phyloP scores from a whole-genome alignment of 2,113 vertebrate genomes.

The Oxygymnocypris stewartii region DNA sequence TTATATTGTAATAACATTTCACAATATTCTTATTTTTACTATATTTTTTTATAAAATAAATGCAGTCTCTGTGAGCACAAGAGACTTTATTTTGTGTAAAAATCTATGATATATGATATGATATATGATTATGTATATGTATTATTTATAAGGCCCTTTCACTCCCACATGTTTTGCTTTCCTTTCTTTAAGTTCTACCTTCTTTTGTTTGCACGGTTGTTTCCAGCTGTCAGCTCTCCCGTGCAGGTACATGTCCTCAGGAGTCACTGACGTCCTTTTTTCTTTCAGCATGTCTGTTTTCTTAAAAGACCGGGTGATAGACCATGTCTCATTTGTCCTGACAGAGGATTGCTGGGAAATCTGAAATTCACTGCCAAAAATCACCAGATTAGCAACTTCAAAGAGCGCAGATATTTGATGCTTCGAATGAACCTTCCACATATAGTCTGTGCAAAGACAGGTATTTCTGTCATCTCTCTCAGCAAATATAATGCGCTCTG shows the following conservation, averaged over 20 bases:
- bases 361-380: conserved; percentile 65
- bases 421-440: background rate
- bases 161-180: background rate
- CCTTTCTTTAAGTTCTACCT: conserved; percentile 56
- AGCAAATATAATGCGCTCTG: background rate
- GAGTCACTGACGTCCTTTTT: conserved; percentile 70
- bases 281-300: conserved; percentile 71
- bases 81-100: too few species aligned
- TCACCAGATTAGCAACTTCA: conserved; percentile 59
- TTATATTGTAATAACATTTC: background rate
- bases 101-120: too few species aligned
- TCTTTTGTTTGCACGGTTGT: conserved; percentile 61
- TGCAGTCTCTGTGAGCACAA: background rate
- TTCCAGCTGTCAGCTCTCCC: conserved; percentile 60
- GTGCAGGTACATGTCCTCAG: conserved; percentile 65
- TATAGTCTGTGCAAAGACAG: background rate
- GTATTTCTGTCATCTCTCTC: background rate
- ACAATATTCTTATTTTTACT: background rate
- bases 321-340: conserved; percentile 72
- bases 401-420: background rate
- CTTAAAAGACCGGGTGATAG: conserved; percentile 63
- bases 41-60: background rate
- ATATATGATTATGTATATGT: background rate
- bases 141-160: background rate
- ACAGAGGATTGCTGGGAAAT: conserved; percentile 69